Evolutionary conservation across 1,140 invertebrate species (phyloP).

Genomic region (Apis laboriosa): DNA sequence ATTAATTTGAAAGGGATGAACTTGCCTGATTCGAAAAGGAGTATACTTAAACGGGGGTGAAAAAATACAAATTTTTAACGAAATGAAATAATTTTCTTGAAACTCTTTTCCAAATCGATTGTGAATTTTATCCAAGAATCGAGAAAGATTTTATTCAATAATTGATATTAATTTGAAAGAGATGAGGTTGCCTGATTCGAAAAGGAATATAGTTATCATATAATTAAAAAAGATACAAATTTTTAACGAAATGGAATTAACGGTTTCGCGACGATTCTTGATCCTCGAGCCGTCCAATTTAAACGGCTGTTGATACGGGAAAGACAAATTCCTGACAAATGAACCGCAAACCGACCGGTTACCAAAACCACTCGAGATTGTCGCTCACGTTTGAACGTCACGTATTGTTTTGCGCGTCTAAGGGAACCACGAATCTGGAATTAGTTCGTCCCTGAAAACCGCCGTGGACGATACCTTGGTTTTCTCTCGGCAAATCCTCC

Average conservation of each 20-base stretch:
- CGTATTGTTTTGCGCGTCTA: constrained; percentile 75
- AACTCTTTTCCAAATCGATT: too few relatives aligned
- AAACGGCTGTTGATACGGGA: constrained; percentile 38
- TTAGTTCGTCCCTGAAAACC: constrained; percentile 68
- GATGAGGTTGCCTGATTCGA: too few relatives aligned
- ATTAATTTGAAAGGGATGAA: too few relatives aligned
- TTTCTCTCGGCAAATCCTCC: constrained; percentile 43
- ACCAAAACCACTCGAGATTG: constrained; percentile 65
- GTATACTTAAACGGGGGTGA: too few relatives aligned
- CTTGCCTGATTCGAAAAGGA: too few relatives aligned
- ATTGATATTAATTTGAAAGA: too few relatives aligned
- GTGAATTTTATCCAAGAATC: too few relatives aligned
- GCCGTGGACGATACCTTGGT: constrained; percentile 19
- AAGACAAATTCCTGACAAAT: constrained; percentile 60
- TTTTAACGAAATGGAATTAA: not conserved
- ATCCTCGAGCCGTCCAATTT: constrained; percentile 23
- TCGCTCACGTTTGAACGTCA: constrained; percentile 62
- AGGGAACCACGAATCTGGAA: constrained; percentile 69
- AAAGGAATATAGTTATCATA: too few relatives aligned
- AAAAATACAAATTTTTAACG: too few relatives aligned
- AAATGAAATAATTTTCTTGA: too few relatives aligned
- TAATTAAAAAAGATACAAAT: not conserved
- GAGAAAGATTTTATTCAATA: too few relatives aligned
- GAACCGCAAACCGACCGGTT: constrained; percentile 64
- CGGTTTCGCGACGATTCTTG: constrained; percentile 2